Evolutionary conservation across 2,888 invertebrate genomes (phyloP).

Genomic region (Tetragnatha montana): DNA sequence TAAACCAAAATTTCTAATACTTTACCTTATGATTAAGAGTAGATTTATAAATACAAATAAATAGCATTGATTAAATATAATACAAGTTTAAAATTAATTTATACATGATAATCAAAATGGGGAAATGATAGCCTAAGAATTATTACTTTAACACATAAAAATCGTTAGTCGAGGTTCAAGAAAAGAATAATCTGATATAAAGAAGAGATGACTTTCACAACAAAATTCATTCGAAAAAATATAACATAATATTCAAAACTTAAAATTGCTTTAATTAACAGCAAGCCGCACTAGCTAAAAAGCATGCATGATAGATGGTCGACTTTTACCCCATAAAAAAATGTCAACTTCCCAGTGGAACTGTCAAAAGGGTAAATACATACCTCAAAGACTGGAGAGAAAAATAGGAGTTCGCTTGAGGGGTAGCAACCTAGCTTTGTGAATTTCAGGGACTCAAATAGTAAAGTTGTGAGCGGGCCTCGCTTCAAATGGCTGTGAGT

Average conservation of each 20-base stretch:
- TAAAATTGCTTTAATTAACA: neutral
- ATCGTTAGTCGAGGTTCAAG: no score
- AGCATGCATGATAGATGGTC: neutral
- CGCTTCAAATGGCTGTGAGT: slow-evolving; percentile 38
- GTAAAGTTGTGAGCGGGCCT: slow-evolving; percentile 5
- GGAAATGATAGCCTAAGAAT: no score
- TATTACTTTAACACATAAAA: no score
- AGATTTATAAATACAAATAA: no score
- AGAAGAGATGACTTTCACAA: neutral
- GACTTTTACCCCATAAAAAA: neutral
- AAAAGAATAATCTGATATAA: no score
- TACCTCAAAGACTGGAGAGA: slow-evolving; percentile 3
- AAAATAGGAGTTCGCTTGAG: neutral
- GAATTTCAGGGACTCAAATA: slow-evolving; percentile 10
- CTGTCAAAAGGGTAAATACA: neutral
- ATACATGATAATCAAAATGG: no score
- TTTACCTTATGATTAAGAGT: no score
- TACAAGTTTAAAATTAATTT: no score
- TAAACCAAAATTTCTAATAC: no score
- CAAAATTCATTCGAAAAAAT: neutral
- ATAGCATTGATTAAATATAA: no score
- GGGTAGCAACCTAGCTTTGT: neutral
- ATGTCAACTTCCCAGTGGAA: neutral
- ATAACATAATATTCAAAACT: neutral
- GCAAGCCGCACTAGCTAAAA: neutral